Evolutionary conservation across 1,140 invertebrate species (phyloP).

Genomic region (Diploscapter pachys): DNA sequence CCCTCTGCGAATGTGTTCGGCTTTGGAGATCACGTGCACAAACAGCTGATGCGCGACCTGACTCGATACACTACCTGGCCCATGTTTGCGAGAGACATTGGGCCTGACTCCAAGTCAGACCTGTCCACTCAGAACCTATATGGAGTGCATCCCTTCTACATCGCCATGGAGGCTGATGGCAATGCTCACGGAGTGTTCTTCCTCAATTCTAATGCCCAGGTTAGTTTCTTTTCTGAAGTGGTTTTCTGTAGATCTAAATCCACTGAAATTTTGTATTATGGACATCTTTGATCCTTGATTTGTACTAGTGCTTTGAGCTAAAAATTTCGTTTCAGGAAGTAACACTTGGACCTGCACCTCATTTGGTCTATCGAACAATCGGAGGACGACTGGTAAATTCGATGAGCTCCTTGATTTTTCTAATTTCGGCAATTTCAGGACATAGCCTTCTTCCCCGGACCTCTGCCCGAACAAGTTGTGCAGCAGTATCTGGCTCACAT

Average conservation of each 20-base stretch:
- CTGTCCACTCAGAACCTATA: too few species aligned
- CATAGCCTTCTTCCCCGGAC: slow-evolving; percentile 62
- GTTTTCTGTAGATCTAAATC: neutral
- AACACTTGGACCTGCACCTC: slow-evolving; percentile 54
- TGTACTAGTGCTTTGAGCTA: too few species aligned
- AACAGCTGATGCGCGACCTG: too few species aligned
- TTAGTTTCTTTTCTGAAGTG: neutral
- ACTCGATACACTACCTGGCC: too few species aligned
- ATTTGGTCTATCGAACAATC: slow-evolving; percentile 53
- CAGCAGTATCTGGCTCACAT: slow-evolving; percentile 63
- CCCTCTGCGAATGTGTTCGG: too few species aligned
- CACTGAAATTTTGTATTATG: too few species aligned
- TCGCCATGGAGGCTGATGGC: slow-evolving; percentile 61
- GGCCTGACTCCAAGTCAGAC: too few species aligned
- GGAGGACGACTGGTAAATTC: slow-evolving; percentile 46
- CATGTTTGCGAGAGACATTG: too few species aligned
- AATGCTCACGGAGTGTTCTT: slow-evolving; percentile 63
- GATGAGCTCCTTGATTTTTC: too few species aligned
- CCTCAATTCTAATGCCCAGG: slow-evolving; percentile 63
- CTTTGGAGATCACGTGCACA: too few species aligned
- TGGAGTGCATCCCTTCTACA: too few species aligned
- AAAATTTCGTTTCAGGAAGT: slow-evolving; percentile 7
- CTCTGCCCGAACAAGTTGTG: slow-evolving; percentile 62
- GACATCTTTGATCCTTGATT: too few species aligned
- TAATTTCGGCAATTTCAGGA: slow-evolving; percentile 42